These are phyloP conservation scores for Pygocentrus nattereri DNA, from an alignment of 2,797 vertebrate genomes.

Conservation along the genomic window DNA sequence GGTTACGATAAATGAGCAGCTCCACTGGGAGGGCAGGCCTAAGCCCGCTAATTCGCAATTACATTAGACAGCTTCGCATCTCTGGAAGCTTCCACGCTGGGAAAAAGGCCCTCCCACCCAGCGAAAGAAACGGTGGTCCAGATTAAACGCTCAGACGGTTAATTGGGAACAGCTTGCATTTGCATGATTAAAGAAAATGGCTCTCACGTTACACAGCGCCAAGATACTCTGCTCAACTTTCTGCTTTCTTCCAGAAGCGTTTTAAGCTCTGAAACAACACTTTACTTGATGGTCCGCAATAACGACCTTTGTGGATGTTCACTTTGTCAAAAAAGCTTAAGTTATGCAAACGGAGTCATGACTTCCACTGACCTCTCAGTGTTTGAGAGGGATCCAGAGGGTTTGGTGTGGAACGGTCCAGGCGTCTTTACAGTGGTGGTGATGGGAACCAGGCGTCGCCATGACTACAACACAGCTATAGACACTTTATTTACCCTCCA, in stretches of 20 bases:
- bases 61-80: slow-evolving; percentile 61
- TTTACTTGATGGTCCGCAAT: background rate
- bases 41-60: slow-evolving; percentile 66
- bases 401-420: too few relatives aligned
- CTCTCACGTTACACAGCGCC: background rate
- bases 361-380: too few relatives aligned
- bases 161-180: slow-evolving; percentile 49
- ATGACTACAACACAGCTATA: too few relatives aligned
- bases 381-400: too few relatives aligned
- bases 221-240: slow-evolving; percentile 1
- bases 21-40: slow-evolving; percentile 61
- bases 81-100: slow-evolving; percentile 40
- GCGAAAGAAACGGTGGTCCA: background rate
- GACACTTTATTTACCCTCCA: too few relatives aligned
- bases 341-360: too few relatives aligned
- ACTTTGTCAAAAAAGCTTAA: too few relatives aligned
- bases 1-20: slow-evolving; percentile 69
- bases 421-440: too few relatives aligned
- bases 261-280: background rate
- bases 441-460: too few relatives aligned
- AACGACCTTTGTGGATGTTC: background rate
- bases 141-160: slow-evolving; percentile 49
- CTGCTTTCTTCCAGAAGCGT: background rate
- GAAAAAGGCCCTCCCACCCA: slow-evolving; percentile 19
- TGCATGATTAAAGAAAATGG: slow-evolving; percentile 36